phyloP scores from a whole-genome alignment of 1,140 invertebrate species.

The Polypedilum pembai region DNA sequence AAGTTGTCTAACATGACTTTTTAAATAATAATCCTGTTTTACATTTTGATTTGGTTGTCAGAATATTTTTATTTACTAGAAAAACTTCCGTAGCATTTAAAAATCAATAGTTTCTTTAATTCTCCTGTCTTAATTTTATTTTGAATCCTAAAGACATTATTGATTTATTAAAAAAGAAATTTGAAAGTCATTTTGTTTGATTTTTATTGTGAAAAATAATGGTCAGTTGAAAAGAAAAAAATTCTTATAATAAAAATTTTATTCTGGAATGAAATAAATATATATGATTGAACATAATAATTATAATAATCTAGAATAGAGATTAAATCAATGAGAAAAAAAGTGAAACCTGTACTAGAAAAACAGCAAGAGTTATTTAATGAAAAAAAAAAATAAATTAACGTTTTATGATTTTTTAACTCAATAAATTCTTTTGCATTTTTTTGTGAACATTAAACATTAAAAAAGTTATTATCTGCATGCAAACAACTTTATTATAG shows the following conservation, averaged over 20 bases:
- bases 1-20: no score
- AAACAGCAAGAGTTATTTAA: constrained; percentile 13
- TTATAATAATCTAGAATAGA: not conserved
- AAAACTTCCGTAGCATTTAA: no score
- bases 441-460: not conserved
- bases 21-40: no score
- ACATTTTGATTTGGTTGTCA: no score
- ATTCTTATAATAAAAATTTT: constrained; percentile 14
- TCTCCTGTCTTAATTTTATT: not conserved
- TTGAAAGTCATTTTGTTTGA: not conserved
- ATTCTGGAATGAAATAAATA: not conserved
- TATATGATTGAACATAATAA: constrained; percentile 5
- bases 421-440: constrained; percentile 7
- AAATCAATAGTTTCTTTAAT: no score
- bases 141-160: constrained; percentile 6
- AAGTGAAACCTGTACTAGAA: not conserved
- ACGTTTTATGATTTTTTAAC: constrained; percentile 27
- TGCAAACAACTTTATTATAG: not conserved
- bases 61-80: no score
- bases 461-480: not conserved
- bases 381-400: constrained; percentile 16
- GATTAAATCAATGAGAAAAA: not conserved
- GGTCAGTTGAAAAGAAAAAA: constrained; percentile 5
- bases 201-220: not conserved
- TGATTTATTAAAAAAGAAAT: not conserved